A percentile compares a stretch with the other conserved stretches of the same genome.
Conservation (phyloP, 2,113 vertebrate genomes). For the Tetrax tetrax region DNA sequence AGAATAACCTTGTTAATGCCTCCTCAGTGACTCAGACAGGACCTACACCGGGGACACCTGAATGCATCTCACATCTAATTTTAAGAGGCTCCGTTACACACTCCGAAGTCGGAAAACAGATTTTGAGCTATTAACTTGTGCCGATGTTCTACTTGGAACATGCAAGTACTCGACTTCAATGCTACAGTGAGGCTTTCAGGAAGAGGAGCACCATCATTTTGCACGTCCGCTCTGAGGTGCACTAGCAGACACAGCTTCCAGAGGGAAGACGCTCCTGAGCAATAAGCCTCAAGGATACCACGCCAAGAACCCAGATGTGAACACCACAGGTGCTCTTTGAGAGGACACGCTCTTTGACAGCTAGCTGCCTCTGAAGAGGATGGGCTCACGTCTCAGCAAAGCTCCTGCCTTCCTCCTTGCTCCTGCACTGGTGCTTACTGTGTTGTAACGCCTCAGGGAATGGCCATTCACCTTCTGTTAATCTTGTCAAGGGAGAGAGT, state of each 20-base stretch:
- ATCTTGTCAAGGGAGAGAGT: neutral
- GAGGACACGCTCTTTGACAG: neutral
- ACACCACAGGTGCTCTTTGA: neutral
- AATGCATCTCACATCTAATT: neutral
- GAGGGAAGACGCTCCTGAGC: neutral
- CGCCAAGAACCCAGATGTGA: rapidly evolving
- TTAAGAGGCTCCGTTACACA: neutral
- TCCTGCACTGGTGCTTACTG: neutral
- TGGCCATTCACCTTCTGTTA: neutral
- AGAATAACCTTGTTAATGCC: neutral
- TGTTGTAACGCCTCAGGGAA: neutral
- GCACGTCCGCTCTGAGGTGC: neutral
- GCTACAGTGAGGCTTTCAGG: neutral
- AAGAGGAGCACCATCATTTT: neutral
- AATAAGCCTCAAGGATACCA: neutral
- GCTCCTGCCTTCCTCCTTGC: neutral
- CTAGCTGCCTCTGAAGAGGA: neutral
- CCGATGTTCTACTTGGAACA: neutral
- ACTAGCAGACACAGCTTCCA: neutral
- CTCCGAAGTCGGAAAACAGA: neutral
- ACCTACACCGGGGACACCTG: neutral
- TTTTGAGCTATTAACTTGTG: neutral
- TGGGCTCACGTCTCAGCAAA: neutral
- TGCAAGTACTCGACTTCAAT: neutral
- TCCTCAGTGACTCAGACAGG: neutral